A percentile compares a stretch with the other conserved stretches of the same genome.
Evolutionary conservation across 2,888 invertebrate genomes (phyloP).

Genomic region (Polylopha cassiicola): DNA sequence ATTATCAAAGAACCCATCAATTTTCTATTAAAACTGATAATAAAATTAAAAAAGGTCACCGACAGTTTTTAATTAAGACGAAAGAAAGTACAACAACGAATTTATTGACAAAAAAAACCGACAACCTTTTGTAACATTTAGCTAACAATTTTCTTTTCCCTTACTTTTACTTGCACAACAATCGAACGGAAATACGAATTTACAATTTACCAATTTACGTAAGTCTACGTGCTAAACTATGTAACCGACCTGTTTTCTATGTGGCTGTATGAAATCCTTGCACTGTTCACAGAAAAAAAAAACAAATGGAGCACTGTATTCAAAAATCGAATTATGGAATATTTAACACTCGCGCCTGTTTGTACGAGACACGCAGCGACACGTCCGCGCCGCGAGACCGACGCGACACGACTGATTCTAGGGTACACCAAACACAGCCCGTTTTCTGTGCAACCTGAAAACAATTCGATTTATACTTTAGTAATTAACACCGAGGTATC

Average conservation of each 20-base stretch:
- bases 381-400: slow-evolving; percentile 10
- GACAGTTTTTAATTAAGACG: slow-evolving; percentile 13
- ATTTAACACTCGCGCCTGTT: slow-evolving; percentile 57
- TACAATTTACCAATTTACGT: slow-evolving; percentile 25
- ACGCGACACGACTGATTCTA: slow-evolving; percentile 15
- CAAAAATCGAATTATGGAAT: slow-evolving; percentile 35
- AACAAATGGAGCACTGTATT: slow-evolving; percentile 47
- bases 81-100: slow-evolving; percentile 25
- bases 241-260: slow-evolving; percentile 46
- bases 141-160: slow-evolving; percentile 24
- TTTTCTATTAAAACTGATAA: background rate
- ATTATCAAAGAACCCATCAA: slow-evolving; percentile 2
- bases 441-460: slow-evolving; percentile 28
- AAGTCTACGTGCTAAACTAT: slow-evolving; percentile 21
- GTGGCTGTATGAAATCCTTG: slow-evolving; percentile 49
- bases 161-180: slow-evolving; percentile 33
- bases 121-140: slow-evolving; percentile 17
- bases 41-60: slow-evolving; percentile 6
- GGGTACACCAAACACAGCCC: background rate
- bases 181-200: slow-evolving; percentile 25
- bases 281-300: slow-evolving; percentile 52
- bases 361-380: slow-evolving; percentile 21
- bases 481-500: slow-evolving; percentile 35
- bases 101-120: slow-evolving; percentile 24
- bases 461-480: slow-evolving; percentile 42